A percentile compares a stretch with the other conserved stretches of the same genome.
phyloP scores from a whole-genome alignment of 2,888 invertebrate species.

The Campopleginae sp. region DNA sequence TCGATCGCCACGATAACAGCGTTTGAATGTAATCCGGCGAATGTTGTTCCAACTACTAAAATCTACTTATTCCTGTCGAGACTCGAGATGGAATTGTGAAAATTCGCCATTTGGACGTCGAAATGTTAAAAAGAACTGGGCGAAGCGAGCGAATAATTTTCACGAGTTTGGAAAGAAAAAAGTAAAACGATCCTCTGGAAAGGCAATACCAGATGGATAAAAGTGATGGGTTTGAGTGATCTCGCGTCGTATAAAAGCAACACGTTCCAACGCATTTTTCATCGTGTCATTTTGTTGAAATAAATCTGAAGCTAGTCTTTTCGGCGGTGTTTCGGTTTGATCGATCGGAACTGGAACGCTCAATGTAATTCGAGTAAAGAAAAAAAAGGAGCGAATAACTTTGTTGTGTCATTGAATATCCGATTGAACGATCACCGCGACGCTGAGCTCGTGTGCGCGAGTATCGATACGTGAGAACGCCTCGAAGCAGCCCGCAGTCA shows the following conservation, averaged over 20 bases:
- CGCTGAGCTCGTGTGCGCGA: slow-evolving; percentile 22
- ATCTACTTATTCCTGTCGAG: neutral
- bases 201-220: neutral
- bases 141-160: neutral
- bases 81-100: no score
- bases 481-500: slow-evolving; percentile 42
- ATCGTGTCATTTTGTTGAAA: slow-evolving; percentile 17
- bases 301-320: slow-evolving; percentile 17
- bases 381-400: slow-evolving; percentile 11
- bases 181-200: neutral
- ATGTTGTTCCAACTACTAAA: neutral
- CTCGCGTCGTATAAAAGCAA: neutral
- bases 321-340: neutral
- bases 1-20: neutral
- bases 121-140: neutral
- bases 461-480: slow-evolving; percentile 22
- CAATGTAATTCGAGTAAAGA: slow-evolving; percentile 16
- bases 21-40: neutral
- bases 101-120: no score
- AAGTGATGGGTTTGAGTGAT: neutral
- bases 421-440: slow-evolving; percentile 45
- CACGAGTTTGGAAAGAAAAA: neutral
- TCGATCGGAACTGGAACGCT: slow-evolving; percentile 4
- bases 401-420: slow-evolving; percentile 29
- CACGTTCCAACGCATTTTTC: neutral